Percentiles rank a stretch among this genome's conserved stretches.
These are phyloP conservation scores for Exaiptasia diaphana DNA, from an alignment of 64 coral and sea anemone genomes.

Conservation along the genomic window DNA sequence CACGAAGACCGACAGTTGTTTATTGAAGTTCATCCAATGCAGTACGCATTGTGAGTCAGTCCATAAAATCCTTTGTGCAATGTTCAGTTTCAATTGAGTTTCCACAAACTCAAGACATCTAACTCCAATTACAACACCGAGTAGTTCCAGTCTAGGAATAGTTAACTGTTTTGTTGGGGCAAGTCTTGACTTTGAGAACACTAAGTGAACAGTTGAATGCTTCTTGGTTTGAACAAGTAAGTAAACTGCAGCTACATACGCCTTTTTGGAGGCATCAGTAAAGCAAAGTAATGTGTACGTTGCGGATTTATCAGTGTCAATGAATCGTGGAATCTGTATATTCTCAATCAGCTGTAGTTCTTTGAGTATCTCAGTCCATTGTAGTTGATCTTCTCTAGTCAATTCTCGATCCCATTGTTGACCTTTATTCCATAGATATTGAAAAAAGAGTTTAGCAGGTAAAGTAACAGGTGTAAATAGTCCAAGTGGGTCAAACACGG, in stretches of 20 bases:
- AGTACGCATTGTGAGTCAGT: conserved; percentile 47
- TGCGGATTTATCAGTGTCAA: neutral
- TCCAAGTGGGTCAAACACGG: conserved; percentile 45
- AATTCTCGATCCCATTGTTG: conserved; percentile 6
- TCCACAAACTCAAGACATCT: conserved; percentile 27
- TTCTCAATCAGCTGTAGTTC: neutral
- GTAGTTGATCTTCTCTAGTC: neutral
- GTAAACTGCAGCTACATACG: conserved; percentile 18
- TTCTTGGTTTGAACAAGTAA: neutral
- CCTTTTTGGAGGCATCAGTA: conserved; percentile 31
- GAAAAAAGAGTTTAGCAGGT: conserved; percentile 9
- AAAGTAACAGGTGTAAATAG: conserved; percentile 32
- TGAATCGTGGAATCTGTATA: conserved; percentile 4
- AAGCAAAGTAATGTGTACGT: conserved; percentile 35
- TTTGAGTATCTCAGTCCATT: neutral
- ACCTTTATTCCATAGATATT: conserved; percentile 28
- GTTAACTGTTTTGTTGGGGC: conserved; percentile 10
- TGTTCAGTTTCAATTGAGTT: conserved; percentile 12
- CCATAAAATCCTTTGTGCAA: conserved; percentile 17
- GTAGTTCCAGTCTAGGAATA: conserved; percentile 30
- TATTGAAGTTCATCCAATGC: conserved; percentile 5
- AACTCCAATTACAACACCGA: conserved; percentile 31
- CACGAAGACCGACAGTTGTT: conserved; percentile 27
- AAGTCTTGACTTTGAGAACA: conserved; percentile 30
- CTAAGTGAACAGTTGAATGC: neutral